phyloP scores from a whole-genome alignment of 2,888 invertebrate species.

The Pogonocherus hispidulus region DNA sequence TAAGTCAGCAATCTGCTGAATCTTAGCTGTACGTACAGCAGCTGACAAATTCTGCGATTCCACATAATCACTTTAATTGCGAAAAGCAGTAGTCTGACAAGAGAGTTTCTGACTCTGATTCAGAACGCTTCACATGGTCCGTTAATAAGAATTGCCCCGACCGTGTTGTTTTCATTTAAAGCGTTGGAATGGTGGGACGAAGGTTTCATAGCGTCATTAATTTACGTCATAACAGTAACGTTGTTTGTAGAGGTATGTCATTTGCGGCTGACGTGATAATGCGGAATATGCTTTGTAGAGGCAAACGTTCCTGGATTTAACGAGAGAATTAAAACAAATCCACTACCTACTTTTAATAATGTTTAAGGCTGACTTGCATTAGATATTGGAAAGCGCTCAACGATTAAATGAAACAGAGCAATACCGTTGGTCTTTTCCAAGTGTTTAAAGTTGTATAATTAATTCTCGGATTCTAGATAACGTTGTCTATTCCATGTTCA shows the following conservation, averaged over 20 bases:
- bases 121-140: neutral
- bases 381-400: too few relatives aligned
- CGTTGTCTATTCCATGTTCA: too few relatives aligned
- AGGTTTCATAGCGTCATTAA: slow-evolving; percentile 19
- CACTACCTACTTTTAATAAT: neutral
- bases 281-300: neutral
- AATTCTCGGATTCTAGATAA: too few relatives aligned
- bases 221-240: slow-evolving; percentile 17
- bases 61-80: neutral
- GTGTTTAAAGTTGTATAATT: too few relatives aligned
- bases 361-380: neutral
- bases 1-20: too few relatives aligned
- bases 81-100: neutral
- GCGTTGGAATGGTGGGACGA: slow-evolving; percentile 4
- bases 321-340: neutral
- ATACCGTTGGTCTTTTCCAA: too few relatives aligned
- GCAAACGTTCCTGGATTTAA: neutral
- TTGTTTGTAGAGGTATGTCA: slow-evolving; percentile 12
- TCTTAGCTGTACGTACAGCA: too few relatives aligned
- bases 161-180: slow-evolving; percentile 17
- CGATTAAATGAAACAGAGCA: too few relatives aligned
- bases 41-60: neutral
- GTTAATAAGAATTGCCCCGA: slow-evolving; percentile 5
- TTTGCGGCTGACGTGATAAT: slow-evolving; percentile 19
- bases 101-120: too few relatives aligned